Evolutionary conservation across 2,888 invertebrate genomes (phyloP), one percentile per base, ranked within the genome.

Genomic region (Emmelina monodactyla): DNA sequence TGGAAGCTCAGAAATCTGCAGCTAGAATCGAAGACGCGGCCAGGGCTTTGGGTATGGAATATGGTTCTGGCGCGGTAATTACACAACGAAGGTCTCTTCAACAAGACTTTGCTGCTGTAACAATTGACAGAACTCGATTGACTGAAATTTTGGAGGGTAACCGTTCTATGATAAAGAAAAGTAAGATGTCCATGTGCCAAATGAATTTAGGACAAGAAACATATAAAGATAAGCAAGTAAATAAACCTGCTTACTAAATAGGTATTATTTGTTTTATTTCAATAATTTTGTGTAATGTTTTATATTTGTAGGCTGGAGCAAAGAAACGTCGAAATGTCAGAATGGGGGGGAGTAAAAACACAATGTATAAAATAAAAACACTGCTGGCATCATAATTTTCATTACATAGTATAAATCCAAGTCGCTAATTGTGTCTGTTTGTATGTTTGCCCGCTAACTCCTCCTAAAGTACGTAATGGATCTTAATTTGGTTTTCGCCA

Each of bases 301-400:
- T 40, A 43, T 46, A 35, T 55, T 70, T 67, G 37, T 63, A 88
- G 87, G 70, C 70, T 14, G 84, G 80, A 63, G 85, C 83, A 33
- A 87, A 84, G 63, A 88, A 87, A 50, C 68, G 69, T 22, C 79
- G 89, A 35, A 71, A 44, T 53, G 66, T 47, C 47, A 86, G 53
- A 65, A 69, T 56, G 52, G 82, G 53, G n/a, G 55, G 69, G 34
- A 30, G 39, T 79, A 41, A 75, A 68, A 54, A 62, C 65, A 16
- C 71, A 71, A 42, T 88, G 89, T 53, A 82, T n/a, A n/a, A n/a
- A n/a, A n/a, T n/a, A n/a, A n/a, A n/a, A n/a, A n/a, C n/a, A n/a
- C n/a, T n/a, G n/a, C n/a, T n/a, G n/a, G n/a, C n/a, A 28, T 16
- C 4, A 16, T 15, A 16, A 31, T 28, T 34, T 38, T 37, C 31